Conservation (phyloP, 2,113 vertebrate genomes). For the Agapornis roseicollis region DNA sequence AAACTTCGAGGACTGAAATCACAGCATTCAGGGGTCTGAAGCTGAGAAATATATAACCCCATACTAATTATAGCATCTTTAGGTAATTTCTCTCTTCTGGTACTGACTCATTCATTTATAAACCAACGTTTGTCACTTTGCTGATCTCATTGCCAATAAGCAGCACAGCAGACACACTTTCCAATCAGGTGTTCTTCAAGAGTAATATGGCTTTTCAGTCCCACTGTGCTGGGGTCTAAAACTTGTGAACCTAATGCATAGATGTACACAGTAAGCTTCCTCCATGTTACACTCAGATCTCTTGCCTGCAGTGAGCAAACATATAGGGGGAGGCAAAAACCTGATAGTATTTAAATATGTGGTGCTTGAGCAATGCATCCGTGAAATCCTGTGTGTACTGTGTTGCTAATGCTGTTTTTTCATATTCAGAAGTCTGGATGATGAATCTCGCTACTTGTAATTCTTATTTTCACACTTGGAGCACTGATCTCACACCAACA, state of each 20-base stretch:
- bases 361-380: not conserved
- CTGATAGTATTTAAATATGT: not conserved
- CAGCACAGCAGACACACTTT: slow-evolving; percentile 4
- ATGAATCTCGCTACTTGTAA: not conserved
- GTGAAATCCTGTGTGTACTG: slow-evolving; percentile 22
- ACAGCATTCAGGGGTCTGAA: not conserved
- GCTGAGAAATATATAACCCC: not conserved
- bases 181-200: not conserved
- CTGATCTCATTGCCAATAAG: not conserved
- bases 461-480: not conserved
- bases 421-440: not conserved
- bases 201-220: not conserved
- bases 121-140: not conserved
- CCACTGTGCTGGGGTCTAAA: not conserved
- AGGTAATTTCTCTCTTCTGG: not conserved
- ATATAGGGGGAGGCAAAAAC: not conserved
- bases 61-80: not conserved
- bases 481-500: not conserved
- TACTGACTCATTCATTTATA: not conserved
- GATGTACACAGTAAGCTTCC: not conserved
- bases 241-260: not conserved
- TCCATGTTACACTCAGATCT: not conserved
- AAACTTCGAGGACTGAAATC: not conserved
- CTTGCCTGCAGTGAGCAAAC: not conserved
- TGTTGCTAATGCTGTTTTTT: slow-evolving; percentile 25